Percentiles rank a stretch among this genome's conserved stretches.
These are phyloP conservation scores for Dromococcyx pavoninus DNA, from an alignment of 2,797 vertebrate species.

Conservation along the genomic window DNA sequence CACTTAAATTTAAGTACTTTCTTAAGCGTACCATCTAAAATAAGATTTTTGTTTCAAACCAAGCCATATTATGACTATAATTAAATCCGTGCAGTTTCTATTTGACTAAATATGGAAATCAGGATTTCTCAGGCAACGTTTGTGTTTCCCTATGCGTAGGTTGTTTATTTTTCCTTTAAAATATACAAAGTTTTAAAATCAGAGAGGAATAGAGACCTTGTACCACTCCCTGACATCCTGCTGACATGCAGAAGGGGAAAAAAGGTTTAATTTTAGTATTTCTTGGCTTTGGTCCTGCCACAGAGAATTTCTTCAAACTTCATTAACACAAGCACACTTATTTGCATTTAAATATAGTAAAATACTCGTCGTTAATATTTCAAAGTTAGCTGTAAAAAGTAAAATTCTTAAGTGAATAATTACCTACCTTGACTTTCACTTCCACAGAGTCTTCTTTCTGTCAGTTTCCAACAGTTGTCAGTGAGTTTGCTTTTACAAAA, in stretches of 20 bases:
- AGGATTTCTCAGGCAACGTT: neutral
- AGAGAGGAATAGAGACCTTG: neutral
- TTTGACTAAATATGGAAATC: neutral
- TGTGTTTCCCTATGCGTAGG: neutral
- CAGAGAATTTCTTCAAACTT: neutral
- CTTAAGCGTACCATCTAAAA: neutral
- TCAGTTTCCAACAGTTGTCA: neutral
- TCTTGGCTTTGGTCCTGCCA: neutral
- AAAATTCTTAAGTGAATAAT: neutral
- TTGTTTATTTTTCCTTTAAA: neutral
- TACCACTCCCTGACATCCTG: neutral
- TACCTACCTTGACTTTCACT: neutral
- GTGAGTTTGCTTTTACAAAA: neutral
- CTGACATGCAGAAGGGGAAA: neutral
- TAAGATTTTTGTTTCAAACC: neutral
- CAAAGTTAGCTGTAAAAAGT: neutral
- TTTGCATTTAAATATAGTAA: neutral
- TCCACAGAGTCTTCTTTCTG: neutral
- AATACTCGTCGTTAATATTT: neutral
- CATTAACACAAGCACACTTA: neutral
- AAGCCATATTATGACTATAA: neutral
- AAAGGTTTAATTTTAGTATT: neutral
- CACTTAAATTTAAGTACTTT: neutral
- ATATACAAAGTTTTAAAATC: neutral
- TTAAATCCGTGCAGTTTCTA: neutral